Evolutionary conservation across 2,888 invertebrate genomes (phyloP).

Genomic region (Papilio demoleus): DNA sequence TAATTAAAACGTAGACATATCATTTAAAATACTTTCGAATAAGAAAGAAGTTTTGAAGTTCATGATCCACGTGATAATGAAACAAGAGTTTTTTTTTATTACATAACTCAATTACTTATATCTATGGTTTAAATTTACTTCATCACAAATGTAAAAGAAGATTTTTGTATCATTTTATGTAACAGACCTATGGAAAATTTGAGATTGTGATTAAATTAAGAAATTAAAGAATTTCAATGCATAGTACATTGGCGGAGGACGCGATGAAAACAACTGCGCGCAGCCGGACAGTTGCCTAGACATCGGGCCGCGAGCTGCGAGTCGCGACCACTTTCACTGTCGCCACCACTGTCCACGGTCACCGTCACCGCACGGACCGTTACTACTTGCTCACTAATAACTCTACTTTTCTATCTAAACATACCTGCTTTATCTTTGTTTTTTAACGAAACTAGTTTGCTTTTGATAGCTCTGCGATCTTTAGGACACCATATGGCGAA

Average conservation of each 20-base stretch:
- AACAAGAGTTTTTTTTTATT: not conserved
- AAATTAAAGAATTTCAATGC: no score
- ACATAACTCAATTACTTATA: not conserved
- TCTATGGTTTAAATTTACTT: not conserved
- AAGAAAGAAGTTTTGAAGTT: not conserved
- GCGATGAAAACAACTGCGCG: constrained; percentile 39
- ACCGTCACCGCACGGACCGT: constrained; percentile 43
- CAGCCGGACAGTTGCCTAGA: constrained; percentile 59
- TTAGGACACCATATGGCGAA: not conserved
- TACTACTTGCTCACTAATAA: constrained; percentile 41
- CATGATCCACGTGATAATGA: not conserved
- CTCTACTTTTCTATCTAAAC: constrained; percentile 19
- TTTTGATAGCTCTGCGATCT: not conserved
- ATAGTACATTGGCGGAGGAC: constrained; percentile 33
- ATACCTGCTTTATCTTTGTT: constrained; percentile 29
- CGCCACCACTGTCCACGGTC: constrained; percentile 59
- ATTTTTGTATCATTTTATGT: no score
- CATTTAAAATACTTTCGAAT: not conserved
- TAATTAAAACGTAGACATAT: constrained; percentile 2
- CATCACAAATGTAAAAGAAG: no score
- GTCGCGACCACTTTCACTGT: constrained; percentile 73
- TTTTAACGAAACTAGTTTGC: not conserved
- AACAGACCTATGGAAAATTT: no score
- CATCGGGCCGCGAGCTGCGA: not conserved
- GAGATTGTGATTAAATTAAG: no score